phyloP scores from a whole-genome alignment of 2,113 vertebrate genomes.

The Xiphophorus maculatus region DNA sequence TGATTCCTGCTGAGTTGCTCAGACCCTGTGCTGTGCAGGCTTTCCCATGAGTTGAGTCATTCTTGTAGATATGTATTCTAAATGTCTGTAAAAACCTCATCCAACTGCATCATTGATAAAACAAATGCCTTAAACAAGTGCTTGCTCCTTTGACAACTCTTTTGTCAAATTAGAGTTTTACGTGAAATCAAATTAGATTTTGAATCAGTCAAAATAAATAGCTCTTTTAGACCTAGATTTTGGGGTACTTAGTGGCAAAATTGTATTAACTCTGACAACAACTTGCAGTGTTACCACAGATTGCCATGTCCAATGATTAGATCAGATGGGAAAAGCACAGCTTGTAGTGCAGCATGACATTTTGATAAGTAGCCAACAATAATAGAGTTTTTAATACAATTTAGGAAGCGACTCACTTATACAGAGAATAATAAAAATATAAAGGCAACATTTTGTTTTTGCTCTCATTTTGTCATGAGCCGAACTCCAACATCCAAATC shows the following conservation, averaged over 20 bases:
- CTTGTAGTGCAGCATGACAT: background rate
- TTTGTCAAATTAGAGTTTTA: no score
- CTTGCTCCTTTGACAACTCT: no score
- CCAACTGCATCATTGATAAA: slow-evolving; percentile 1
- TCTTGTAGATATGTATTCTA: slow-evolving; percentile 1
- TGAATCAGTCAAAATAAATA: no score
- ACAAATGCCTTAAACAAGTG: background rate
- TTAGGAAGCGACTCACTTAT: background rate
- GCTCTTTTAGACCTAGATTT: no score
- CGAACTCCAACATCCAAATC: no score
- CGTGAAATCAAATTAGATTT: no score
- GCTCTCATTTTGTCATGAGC: no score
- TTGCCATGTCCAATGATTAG: background rate
- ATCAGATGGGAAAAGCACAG: background rate
- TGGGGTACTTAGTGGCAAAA: no score
- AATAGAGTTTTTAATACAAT: background rate
- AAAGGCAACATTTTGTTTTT: no score
- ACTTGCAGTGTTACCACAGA: background rate
- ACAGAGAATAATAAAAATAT: no score
- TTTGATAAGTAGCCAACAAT: background rate
- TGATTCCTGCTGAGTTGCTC: background rate
- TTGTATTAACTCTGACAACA: background rate
- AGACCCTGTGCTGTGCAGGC: slow-evolving; percentile 4
- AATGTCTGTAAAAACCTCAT: background rate
- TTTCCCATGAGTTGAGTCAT: slow-evolving; percentile 11